These are phyloP conservation scores for Oophaga sylvatica DNA, from an alignment of 2,797 vertebrate species.

Conservation along the genomic window DNA sequence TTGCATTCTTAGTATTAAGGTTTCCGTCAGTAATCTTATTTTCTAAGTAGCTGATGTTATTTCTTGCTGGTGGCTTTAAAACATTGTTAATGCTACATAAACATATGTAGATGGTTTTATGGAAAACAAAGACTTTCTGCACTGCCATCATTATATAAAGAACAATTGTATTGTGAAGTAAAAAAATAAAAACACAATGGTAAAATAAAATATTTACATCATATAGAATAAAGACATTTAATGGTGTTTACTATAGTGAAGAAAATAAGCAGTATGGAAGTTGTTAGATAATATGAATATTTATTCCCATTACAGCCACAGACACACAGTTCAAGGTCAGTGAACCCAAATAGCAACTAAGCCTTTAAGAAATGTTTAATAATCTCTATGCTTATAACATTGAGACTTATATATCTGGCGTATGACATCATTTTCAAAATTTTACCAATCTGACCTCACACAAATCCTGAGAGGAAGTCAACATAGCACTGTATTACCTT, in stretches of 20 bases:
- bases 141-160: constrained; percentile 4
- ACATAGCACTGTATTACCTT: too few species aligned
- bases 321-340: too few species aligned
- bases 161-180: neutral
- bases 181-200: neutral
- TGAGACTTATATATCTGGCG: too few species aligned
- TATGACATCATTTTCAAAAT: too few species aligned
- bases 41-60: constrained; percentile 14
- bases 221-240: neutral
- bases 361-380: too few species aligned
- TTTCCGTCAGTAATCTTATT: constrained; percentile 17
- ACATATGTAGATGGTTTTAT: constrained; percentile 33
- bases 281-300: too few species aligned
- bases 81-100: constrained; percentile 26
- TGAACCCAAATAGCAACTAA: too few species aligned
- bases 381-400: too few species aligned
- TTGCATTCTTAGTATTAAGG: constrained; percentile 24
- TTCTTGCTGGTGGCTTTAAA: constrained; percentile 36
- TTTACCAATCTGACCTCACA: too few species aligned
- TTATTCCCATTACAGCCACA: too few species aligned
- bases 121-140: neutral
- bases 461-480: too few species aligned
- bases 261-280: neutral
- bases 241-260: neutral
- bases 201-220: neutral